Base-by-base conservation (phyloP, 2,888 invertebrate genomes). In the Bhutanitis thaidina region DNA sequence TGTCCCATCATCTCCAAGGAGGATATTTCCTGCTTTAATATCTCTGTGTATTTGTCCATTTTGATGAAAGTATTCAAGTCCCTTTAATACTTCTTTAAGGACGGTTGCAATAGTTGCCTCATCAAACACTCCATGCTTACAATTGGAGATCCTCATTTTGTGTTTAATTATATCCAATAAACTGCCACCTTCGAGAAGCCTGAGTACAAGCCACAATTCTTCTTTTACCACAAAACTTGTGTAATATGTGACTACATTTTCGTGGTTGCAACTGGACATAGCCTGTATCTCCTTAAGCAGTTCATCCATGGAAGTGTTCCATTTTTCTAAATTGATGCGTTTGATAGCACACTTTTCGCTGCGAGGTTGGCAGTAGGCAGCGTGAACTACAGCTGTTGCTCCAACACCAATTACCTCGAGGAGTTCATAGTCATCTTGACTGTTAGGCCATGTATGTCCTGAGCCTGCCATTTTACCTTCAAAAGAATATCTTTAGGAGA, bases 291-390 rank as follows among this genome's bases (percentile, higher is more conserved):
- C 95, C 86, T 93, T 97, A 80, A 98, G 90, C 56, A 99, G 90
- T 82, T 99, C 99, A 80, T 99, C 99, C 95, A 99, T 99, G 59
- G 98, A 98, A 9, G 99, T 99, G 89, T 99, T 99, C 96, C 99
- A 99, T 91, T 99, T 99, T 89, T 99, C 99, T 72, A 99, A 91
- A 86, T 99, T 99, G 80, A 99, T 99, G 63, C 98, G 92, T 83
- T 99, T 99, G 74, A 99, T 98, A 75, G 99, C 99, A 90, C 98
- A 98, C 90, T 96, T 96, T 86, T 99, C 98, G 63, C 94, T 94
- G 46, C 97, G 92, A n/a, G 98, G 96, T 66, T 95, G 94, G 82
- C 99, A 99, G 65, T 93, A 93, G 5, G 99, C 99, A 54, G 95
- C 96, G 84, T 99, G 98, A n/a, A 99, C 98, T 36, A 97, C 96